Percentiles rank a stretch among this genome's conserved stretches.
These are phyloP conservation scores for Axinella damicornis DNA, from an alignment of 37 sponge, comb jelly and placozoan genomes.

Conservation along the genomic window DNA sequence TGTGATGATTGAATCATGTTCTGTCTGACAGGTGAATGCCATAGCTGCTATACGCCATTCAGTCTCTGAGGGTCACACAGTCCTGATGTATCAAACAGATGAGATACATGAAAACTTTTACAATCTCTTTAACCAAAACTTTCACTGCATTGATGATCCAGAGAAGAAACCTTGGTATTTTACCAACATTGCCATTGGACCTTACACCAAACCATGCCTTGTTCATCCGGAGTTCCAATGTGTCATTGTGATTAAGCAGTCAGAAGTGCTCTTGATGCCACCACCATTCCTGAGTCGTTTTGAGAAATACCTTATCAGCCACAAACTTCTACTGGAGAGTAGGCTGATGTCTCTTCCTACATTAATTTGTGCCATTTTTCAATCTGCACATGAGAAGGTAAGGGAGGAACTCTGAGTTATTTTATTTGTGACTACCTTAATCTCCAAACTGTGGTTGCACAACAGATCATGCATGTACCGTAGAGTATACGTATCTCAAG, in stretches of 20 bases:
- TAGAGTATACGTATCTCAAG: too few species aligned
- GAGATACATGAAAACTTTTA: too few species aligned
- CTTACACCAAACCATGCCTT: conserved; percentile 67
- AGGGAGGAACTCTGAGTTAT: too few species aligned
- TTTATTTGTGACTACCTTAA: too few species aligned
- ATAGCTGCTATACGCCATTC: conserved; percentile 79
- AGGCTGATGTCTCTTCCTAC: conserved; percentile 52
- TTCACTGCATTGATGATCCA: conserved; percentile 71
- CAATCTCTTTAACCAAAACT: conserved; percentile 86
- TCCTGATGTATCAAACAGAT: conserved; percentile 83
- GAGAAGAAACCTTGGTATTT: conserved; percentile 61
- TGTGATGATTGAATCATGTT: too few species aligned
- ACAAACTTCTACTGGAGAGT: conserved; percentile 55
- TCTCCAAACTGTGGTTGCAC: too few species aligned
- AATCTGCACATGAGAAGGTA: conserved; percentile 58
- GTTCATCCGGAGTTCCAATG: conserved; percentile 86
- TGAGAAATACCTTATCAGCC: conserved; percentile 79
- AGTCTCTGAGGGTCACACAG: conserved; percentile 75
- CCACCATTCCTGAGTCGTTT: conserved; percentile 87
- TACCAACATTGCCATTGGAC: conserved; percentile 86
- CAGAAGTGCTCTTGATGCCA: conserved; percentile 68
- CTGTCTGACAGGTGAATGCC: conserved; percentile 70
- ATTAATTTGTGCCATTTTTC: conserved; percentile 39
- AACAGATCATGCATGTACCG: too few species aligned
- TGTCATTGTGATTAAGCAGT: conserved; percentile 75